Conservation (phyloP, 2,797 vertebrate genomes). For the Peromyscus eremicus region DNA sequence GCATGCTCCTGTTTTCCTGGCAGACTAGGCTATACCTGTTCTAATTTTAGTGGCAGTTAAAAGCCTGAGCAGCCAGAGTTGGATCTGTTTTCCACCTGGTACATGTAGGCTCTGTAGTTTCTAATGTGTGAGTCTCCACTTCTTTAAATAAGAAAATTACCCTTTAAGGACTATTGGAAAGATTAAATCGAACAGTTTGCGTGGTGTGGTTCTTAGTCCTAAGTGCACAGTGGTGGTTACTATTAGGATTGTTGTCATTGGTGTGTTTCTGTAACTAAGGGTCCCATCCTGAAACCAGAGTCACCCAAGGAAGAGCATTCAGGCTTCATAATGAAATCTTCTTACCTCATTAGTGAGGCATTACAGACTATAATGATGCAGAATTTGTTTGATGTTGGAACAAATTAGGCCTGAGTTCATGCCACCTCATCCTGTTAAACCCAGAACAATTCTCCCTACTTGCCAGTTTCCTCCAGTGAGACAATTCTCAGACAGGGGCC, state of each 20-base stretch:
- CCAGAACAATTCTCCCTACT: background rate
- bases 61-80: background rate
- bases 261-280: background rate
- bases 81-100: background rate
- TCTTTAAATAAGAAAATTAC: background rate
- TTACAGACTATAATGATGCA: background rate
- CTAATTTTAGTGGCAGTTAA: background rate
- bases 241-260: background rate
- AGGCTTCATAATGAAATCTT: slow-evolving; percentile 51
- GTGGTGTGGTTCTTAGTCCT: background rate
- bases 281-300: background rate
- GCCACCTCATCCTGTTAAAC: slow-evolving; percentile 32
- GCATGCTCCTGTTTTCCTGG: background rate
- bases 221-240: background rate
- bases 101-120: background rate
- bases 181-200: background rate
- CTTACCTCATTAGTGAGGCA: slow-evolving; percentile 45
- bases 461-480: background rate
- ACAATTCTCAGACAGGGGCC: background rate
- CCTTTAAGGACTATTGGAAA: background rate
- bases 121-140: background rate
- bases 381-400: slow-evolving; percentile 21
- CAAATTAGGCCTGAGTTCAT: slow-evolving; percentile 8
- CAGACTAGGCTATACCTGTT: background rate
- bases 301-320: slow-evolving; percentile 5